These are phyloP conservation scores for Stratiomys singularior DNA, from an alignment of 2,888 invertebrate genomes.

Conservation along the genomic window DNA sequence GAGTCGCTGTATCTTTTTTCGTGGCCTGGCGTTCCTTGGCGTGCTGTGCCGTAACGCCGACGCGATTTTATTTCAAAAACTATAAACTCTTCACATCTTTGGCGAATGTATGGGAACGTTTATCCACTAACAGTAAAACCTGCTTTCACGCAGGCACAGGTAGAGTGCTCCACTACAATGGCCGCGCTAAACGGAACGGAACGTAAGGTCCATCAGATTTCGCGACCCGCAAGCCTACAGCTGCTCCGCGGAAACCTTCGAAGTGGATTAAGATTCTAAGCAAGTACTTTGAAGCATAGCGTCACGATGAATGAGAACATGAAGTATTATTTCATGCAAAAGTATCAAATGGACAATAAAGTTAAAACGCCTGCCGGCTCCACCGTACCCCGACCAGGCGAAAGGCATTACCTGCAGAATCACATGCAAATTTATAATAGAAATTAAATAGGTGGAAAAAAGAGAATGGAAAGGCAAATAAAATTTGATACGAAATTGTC, in stretches of 20 bases:
- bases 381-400: too few relatives aligned
- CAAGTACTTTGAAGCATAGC: not conserved
- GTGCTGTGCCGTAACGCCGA: not conserved
- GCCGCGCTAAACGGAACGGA: not conserved
- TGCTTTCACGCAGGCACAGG: not conserved
- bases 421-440: not conserved
- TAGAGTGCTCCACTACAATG: not conserved
- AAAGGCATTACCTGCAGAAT: not conserved
- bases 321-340: not conserved
- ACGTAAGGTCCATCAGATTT: constrained; percentile 16
- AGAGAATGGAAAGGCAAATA: constrained; percentile 7
- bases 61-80: not conserved
- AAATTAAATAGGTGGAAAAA: not conserved
- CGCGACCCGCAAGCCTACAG: constrained; percentile 14
- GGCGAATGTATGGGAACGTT: too few relatives aligned
- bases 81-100: not conserved
- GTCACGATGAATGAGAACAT: not conserved
- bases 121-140: constrained; percentile 1
- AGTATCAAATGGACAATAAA: constrained; percentile 8
- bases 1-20: too few relatives aligned
- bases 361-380: not conserved
- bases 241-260: not conserved
- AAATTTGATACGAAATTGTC: not conserved
- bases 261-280: not conserved
- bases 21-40: too few relatives aligned